Base-by-base conservation (phyloP, 2,113 vertebrate species). In the Hydrochoerus hydrochaeris region DNA sequence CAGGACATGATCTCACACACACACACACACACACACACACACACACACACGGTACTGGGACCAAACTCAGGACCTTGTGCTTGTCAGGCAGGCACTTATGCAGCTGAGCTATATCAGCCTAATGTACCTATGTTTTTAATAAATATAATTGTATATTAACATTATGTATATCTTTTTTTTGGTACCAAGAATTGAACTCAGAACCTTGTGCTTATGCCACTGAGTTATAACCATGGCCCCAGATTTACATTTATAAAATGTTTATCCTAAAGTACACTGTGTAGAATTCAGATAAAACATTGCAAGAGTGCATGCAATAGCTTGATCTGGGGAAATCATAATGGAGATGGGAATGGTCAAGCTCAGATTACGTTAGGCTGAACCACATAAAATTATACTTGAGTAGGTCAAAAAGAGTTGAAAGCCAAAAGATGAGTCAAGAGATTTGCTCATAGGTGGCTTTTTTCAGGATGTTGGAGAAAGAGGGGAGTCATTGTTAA, bases 351-450 rank as follows among this genome's bases (percentile, higher is more conserved):
- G 17, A 88, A 94, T 58, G n/a, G 38, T 85, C 26, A 73, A 54
- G 78, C 73, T 80, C 32, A 73, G 81, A 52, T 38, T 89, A 82
- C 3, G 12, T 75, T 57, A 90, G 28, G 5, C 75, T 77, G 44
- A 91, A 65, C 32, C 32, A 82, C 44, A 86, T 44, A 82, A 80
- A 95, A 86, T 1, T 82, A 22, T 46, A 77, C 30, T 46, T 58
- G 28, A 73, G 44, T 44, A 62, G 5, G 14, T 44, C 46, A 81
- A 92, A 96, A 90, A 44, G 9, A 88, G 54, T 80, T 41, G 41
- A 85, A 93, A 95, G 90, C 28, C 65, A 96, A 83, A 89, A 38
- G 44, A 57, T 69, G 24, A 90, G 52, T 90, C 65, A 81, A 85
- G 19, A 96, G 49, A 96, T 62, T 85, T 78, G 44, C 17, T 92